phyloP scores from a whole-genome alignment of 30 jellyfish, hydroid and myxozoan genomes.

The Chrysaora quinquecirrha region DNA sequence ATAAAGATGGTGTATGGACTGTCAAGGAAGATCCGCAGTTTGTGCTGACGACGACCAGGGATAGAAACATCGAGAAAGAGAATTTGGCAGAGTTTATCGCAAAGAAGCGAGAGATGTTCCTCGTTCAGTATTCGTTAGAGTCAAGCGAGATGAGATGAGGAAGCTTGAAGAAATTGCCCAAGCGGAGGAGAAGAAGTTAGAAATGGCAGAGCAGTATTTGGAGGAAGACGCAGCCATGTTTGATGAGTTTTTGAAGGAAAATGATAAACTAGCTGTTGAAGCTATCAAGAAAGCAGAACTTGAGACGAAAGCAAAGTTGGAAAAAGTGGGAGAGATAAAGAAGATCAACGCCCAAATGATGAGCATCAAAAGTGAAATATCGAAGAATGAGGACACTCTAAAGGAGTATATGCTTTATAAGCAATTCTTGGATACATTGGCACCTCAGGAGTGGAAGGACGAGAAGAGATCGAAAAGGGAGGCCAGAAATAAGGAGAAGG shows the following conservation, averaged over 20 bases:
- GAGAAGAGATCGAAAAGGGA: slow-evolving; percentile 9
- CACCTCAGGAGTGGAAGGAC: slow-evolving; percentile 88
- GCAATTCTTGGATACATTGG: slow-evolving; percentile 78
- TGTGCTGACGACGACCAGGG: slow-evolving; percentile 93
- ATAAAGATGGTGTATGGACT: slow-evolving; percentile 76
- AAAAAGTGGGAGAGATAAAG: slow-evolving; percentile 93
- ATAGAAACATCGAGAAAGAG: slow-evolving; percentile 93
- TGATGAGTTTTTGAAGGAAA: slow-evolving; percentile 95
- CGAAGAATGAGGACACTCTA: slow-evolving; percentile 86
- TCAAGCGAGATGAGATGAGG: slow-evolving; percentile 97
- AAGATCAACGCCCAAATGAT: slow-evolving; percentile 92
- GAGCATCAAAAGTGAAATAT: slow-evolving; percentile 93
- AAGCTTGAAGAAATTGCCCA: slow-evolving; percentile 97
- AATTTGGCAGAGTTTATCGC: slow-evolving; percentile 88
- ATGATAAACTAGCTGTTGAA: slow-evolving; percentile 96
- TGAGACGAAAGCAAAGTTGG: slow-evolving; percentile 96
- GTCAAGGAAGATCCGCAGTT: slow-evolving; percentile 95
- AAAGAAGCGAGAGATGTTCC: slow-evolving; percentile 97
- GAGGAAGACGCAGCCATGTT: slow-evolving; percentile 99
- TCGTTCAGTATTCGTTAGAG: slow-evolving; percentile 96
- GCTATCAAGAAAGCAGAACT: slow-evolving; percentile 97
- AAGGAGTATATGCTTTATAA: slow-evolving; percentile 88
- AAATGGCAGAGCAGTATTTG: slow-evolving; percentile 92
- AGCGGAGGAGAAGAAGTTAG: slow-evolving; percentile 95
- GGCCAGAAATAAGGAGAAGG: slow-evolving; percentile 5